Evolutionary conservation across 2,888 invertebrate genomes (phyloP).

Genomic region (Leptopilina myrica): DNA sequence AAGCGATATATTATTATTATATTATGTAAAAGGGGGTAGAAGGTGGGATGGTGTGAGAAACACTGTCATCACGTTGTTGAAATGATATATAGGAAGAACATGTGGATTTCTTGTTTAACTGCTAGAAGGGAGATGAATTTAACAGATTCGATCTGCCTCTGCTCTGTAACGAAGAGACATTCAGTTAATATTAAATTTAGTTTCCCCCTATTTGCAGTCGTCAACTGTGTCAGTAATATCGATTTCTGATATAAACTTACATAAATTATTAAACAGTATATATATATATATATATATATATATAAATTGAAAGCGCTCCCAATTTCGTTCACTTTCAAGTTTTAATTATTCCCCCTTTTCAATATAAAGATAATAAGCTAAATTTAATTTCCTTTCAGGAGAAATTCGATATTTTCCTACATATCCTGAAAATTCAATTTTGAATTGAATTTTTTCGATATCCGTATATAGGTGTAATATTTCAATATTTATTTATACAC

Average conservation of each 20-base stretch:
- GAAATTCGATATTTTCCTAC: background rate
- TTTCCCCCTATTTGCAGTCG: constrained; percentile 21
- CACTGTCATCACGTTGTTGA: background rate
- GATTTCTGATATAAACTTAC: constrained; percentile 23
- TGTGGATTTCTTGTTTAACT: background rate
- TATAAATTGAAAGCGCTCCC: background rate
- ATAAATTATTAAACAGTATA: constrained; percentile 18
- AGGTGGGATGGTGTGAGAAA: no score
- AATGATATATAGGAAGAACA: background rate
- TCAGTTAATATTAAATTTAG: constrained; percentile 23
- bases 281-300: no score
- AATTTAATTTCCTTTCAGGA: background rate
- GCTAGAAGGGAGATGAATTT: constrained; percentile 23
- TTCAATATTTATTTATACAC: no score
- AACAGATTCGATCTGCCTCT: constrained; percentile 36
- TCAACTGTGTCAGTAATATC: constrained; percentile 28
- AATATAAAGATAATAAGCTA: background rate
- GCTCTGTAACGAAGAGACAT: constrained; percentile 12
- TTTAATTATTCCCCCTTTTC: background rate
- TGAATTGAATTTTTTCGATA: no score
- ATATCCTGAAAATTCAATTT: background rate
- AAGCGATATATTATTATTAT: no score
- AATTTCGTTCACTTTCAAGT: background rate
- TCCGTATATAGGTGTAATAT: no score
- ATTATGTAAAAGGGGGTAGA: no score